Conservation (phyloP, 2,888 invertebrate species). For the Parnassius glacialis region DNA sequence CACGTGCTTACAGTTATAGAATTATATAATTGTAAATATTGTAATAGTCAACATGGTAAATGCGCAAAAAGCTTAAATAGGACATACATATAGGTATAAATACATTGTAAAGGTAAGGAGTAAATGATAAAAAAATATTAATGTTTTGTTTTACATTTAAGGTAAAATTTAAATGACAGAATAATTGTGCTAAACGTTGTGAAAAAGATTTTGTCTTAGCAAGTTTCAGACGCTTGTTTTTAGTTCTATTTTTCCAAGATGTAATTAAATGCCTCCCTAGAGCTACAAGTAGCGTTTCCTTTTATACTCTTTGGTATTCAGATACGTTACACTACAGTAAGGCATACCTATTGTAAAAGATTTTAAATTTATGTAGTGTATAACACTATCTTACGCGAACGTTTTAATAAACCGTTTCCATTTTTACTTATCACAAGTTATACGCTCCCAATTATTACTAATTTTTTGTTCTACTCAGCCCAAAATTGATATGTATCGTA, state of each 20-base stretch:
- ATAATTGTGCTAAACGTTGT: conserved; percentile 46
- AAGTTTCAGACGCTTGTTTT: conserved; percentile 29
- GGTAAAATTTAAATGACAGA: conserved; percentile 45
- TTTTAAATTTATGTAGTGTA: conserved; percentile 66
- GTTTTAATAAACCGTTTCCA: conserved; percentile 44
- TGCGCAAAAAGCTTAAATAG: conserved; percentile 67
- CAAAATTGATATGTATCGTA: conserved; percentile 80
- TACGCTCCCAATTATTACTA: conserved; percentile 63
- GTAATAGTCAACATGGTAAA: conserved; percentile 79
- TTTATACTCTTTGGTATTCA: conserved; percentile 30
- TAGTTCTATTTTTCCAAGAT: conserved; percentile 34
- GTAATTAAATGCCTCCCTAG: conserved; percentile 16
- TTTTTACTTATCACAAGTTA: conserved; percentile 64
- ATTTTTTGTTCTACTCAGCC: conserved; percentile 63
- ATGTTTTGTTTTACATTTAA: conserved; percentile 45
- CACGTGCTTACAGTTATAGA: conserved; percentile 47
- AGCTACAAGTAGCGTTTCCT: neutral
- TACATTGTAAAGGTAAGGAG: conserved; percentile 64
- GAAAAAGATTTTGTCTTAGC: conserved; percentile 42
- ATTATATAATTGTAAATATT: conserved; percentile 54
- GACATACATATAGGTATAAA: conserved; percentile 41
- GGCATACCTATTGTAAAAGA: conserved; percentile 64
- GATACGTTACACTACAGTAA: conserved; percentile 63
- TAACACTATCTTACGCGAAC: conserved; percentile 58
- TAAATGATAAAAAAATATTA: conserved; percentile 72